phyloP scores from a whole-genome alignment of 2,113 vertebrate genomes.

The Laticauda colubrina region DNA sequence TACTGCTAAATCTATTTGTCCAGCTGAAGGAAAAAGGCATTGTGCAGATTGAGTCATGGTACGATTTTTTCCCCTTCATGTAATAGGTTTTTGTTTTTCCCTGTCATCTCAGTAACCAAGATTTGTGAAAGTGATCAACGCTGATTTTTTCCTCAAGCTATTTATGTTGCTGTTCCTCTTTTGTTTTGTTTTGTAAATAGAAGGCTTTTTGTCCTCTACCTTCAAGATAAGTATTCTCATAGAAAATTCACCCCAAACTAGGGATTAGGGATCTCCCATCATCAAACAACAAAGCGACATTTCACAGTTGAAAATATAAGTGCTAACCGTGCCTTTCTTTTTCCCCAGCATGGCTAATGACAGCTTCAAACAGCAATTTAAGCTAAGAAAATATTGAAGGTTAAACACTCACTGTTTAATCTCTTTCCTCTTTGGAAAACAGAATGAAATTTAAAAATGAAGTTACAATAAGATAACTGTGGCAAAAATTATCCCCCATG shows the following conservation, averaged over 20 bases:
- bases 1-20: slow-evolving; percentile 30
- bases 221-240: background rate
- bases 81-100: background rate
- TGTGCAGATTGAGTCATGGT: background rate
- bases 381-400: background rate
- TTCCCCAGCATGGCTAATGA: background rate
- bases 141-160: background rate
- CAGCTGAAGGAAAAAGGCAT: slow-evolving; percentile 2
- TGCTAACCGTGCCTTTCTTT: background rate
- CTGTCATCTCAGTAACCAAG: background rate
- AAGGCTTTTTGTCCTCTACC: background rate
- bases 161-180: background rate
- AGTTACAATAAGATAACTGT: background rate
- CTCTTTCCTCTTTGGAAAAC: background rate
- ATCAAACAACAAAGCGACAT: background rate
- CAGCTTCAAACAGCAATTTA: background rate
- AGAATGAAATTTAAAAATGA: background rate
- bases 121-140: background rate
- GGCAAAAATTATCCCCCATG: background rate
- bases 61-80: background rate
- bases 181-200: background rate
- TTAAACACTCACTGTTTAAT: background rate
- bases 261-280: background rate
- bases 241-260: background rate
- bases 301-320: background rate